These are phyloP conservation scores for Pterocles gutturalis DNA, from an alignment of 2,113 vertebrate genomes.

Conservation along the genomic window DNA sequence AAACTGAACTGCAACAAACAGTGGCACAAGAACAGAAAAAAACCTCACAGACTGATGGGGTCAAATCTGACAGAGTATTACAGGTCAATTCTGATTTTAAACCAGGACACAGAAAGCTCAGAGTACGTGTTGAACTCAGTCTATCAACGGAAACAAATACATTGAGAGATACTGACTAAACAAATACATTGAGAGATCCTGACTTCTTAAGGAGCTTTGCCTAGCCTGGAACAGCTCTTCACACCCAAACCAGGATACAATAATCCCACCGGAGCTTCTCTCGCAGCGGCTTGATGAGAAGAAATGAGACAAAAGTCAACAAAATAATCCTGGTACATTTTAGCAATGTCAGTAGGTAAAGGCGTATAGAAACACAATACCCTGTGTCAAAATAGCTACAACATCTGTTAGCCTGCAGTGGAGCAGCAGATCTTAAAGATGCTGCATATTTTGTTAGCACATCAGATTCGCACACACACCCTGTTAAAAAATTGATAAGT, in stretches of 20 bases:
- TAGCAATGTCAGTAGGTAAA: too few relatives aligned
- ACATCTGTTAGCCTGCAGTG: too few relatives aligned
- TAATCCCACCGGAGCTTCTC: neutral
- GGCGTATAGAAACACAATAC: too few relatives aligned
- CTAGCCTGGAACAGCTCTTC: neutral
- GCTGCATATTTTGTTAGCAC: too few relatives aligned
- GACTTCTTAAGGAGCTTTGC: neutral
- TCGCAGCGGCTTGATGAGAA: neutral
- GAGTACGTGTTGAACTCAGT: neutral
- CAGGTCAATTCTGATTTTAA: neutral
- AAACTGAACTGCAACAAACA: neutral
- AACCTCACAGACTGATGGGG: too few relatives aligned
- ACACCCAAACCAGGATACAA: neutral
- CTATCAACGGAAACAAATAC: rapidly evolving
- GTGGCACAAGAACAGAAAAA: neutral
- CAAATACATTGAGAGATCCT: neutral
- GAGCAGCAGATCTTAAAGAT: too few relatives aligned
- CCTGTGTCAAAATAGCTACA: too few relatives aligned
- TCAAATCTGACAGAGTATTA: neutral
- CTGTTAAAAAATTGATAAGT: too few relatives aligned
- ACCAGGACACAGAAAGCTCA: neutral
- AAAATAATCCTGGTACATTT: neutral
- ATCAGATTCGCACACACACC: too few relatives aligned
- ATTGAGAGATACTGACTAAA: neutral
- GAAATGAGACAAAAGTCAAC: neutral